Conservation (phyloP, 2,113 vertebrate genomes). For the Nestor notabilis region DNA sequence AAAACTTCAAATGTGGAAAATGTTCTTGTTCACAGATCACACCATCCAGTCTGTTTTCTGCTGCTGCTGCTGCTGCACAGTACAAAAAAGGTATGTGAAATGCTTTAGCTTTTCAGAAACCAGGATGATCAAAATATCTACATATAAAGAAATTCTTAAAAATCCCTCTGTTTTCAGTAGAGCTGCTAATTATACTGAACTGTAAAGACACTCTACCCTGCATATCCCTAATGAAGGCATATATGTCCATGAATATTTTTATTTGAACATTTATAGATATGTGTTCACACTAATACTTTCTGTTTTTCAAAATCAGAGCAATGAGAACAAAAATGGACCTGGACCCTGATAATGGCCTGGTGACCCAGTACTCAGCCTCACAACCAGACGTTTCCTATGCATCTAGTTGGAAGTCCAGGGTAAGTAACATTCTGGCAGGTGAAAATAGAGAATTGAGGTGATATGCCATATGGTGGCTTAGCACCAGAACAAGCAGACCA, state of each 20-base stretch:
- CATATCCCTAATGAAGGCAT: neutral
- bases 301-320: constrained; percentile 64
- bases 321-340: constrained; percentile 67
- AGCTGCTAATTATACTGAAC: neutral
- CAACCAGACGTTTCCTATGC: neutral
- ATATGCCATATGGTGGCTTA: neutral
- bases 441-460: neutral
- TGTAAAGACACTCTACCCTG: neutral
- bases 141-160: neutral
- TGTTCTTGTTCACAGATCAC: constrained; percentile 73
- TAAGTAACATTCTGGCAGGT: constrained; percentile 17
- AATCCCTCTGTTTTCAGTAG: neutral
- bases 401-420: constrained; percentile 18
- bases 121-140: neutral
- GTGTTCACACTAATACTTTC: neutral
- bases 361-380: constrained; percentile 5
- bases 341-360: constrained; percentile 20
- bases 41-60: constrained; percentile 78
- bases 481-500: neutral
- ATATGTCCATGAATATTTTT: neutral
- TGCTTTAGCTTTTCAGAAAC: neutral
- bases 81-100: constrained; percentile 74
- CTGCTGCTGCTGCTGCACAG: constrained; percentile 73
- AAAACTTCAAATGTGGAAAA: neutral
- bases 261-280: neutral